Evolutionary conservation across 35 echinoderm and acorn worm genomes (phyloP).

Genomic region (Apostichopus parvimensis): DNA sequence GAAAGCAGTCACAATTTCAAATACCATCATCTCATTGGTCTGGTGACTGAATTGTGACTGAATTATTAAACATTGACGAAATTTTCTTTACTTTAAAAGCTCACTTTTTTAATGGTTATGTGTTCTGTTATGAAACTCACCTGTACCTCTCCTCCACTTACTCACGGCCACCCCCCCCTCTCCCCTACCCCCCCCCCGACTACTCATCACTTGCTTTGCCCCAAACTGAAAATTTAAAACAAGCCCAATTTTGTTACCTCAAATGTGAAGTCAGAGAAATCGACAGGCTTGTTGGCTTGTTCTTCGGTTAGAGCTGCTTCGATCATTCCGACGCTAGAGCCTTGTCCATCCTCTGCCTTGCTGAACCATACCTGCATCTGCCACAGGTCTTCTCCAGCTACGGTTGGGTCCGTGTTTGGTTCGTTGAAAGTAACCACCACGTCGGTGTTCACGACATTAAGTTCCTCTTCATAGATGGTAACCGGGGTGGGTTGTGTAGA

Average conservation of each 20-base stretch:
- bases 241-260: background rate
- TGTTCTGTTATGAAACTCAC: too few species aligned
- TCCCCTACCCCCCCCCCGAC: background rate
- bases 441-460: conserved; percentile 5
- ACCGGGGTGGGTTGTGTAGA: conserved; percentile 27
- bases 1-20: too few species aligned
- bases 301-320: background rate
- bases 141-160: too few species aligned
- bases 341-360: conserved; percentile 3
- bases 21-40: too few species aligned
- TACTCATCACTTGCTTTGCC: background rate
- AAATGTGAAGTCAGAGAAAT: conserved; percentile 27
- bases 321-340: conserved; percentile 1
- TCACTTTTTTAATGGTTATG: too few species aligned
- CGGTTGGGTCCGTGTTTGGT: conserved; percentile 24
- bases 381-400: background rate
- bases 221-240: background rate
- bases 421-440: conserved; percentile 13
- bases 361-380: conserved; percentile 31
- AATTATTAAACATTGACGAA: too few species aligned
- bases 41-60: too few species aligned
- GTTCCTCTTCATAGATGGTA: conserved; percentile 31
- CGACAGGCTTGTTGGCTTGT: background rate
- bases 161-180: background rate
- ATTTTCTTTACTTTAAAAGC: too few species aligned